Evolutionary conservation across 2,888 invertebrate genomes (phyloP).

Genomic region (Flexamia atlantica): DNA sequence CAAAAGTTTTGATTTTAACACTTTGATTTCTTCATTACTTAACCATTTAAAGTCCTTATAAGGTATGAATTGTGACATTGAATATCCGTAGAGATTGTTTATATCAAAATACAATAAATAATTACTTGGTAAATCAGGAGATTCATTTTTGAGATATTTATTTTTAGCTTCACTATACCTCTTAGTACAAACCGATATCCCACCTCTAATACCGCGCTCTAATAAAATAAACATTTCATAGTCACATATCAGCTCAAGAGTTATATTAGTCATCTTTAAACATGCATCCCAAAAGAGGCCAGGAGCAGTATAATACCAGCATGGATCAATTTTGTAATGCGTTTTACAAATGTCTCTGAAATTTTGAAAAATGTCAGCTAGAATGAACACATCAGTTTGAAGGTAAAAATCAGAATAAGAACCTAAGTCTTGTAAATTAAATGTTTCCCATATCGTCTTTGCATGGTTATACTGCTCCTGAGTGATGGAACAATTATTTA

Average conservation of each 20-base stretch:
- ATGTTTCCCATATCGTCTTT: slow-evolving; percentile 71
- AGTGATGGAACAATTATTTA: slow-evolving; percentile 68
- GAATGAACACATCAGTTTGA: slow-evolving; percentile 61
- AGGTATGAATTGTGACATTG: background rate
- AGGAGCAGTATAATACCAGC: slow-evolving; percentile 61
- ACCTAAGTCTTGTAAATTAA: slow-evolving; percentile 71
- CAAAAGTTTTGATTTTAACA: background rate
- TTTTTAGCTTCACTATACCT: slow-evolving; percentile 43
- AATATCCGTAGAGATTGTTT: background rate
- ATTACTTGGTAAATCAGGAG: too few species aligned
- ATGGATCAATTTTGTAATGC: slow-evolving; percentile 61
- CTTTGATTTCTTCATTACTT: slow-evolving; percentile 1
- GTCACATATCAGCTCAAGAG: slow-evolving; percentile 65
- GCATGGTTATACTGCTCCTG: slow-evolving; percentile 72
- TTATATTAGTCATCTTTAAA: slow-evolving; percentile 60
- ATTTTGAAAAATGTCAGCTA: slow-evolving; percentile 66
- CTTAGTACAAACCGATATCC: slow-evolving; percentile 51
- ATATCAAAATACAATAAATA: background rate
- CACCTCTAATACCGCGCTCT: slow-evolving; percentile 65
- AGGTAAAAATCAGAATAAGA: slow-evolving; percentile 70
- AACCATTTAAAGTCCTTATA: slow-evolving; percentile 41
- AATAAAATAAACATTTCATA: slow-evolving; percentile 64
- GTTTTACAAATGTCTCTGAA: slow-evolving; percentile 61
- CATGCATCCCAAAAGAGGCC: slow-evolving; percentile 60
- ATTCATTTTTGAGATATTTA: background rate